Evolutionary conservation across 2,113 vertebrate species (phyloP).

Genomic region (Neogobius melanostomus): DNA sequence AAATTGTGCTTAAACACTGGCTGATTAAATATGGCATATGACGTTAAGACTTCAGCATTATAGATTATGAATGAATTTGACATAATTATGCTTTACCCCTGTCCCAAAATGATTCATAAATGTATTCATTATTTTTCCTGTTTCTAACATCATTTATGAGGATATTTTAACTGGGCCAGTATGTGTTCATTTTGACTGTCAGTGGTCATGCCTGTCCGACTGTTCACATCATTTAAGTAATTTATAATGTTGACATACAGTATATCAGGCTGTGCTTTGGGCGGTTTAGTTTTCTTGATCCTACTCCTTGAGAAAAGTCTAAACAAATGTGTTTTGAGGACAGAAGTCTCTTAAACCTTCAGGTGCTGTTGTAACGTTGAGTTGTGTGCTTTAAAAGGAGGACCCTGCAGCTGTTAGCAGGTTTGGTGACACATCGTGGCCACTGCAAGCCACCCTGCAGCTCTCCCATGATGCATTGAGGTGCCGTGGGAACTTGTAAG

Average conservation of each 20-base stretch:
- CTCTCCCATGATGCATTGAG: constrained; percentile 66
- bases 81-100: no score
- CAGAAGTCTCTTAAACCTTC: constrained; percentile 12
- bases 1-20: no score
- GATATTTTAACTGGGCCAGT: no score
- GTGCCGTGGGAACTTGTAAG: constrained; percentile 65
- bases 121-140: no score
- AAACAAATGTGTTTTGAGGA: constrained; percentile 14
- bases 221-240: no score
- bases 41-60: no score
- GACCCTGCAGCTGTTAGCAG: constrained; percentile 67
- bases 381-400: constrained; percentile 67
- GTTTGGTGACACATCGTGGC: constrained; percentile 57
- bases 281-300: constrained; percentile 33
- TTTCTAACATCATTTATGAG: no score
- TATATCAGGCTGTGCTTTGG: constrained; percentile 38
- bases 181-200: not conserved
- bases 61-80: no score
- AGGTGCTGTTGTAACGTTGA: constrained; percentile 57
- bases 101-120: no score
- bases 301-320: constrained; percentile 14
- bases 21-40: no score
- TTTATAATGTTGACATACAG: constrained; percentile 30
- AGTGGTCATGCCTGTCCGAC: no score
- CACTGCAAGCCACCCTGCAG: constrained; percentile 40